Evolutionary conservation across 2,888 invertebrate genomes (phyloP).

Genomic region (Fissipunctia ypsillon): DNA sequence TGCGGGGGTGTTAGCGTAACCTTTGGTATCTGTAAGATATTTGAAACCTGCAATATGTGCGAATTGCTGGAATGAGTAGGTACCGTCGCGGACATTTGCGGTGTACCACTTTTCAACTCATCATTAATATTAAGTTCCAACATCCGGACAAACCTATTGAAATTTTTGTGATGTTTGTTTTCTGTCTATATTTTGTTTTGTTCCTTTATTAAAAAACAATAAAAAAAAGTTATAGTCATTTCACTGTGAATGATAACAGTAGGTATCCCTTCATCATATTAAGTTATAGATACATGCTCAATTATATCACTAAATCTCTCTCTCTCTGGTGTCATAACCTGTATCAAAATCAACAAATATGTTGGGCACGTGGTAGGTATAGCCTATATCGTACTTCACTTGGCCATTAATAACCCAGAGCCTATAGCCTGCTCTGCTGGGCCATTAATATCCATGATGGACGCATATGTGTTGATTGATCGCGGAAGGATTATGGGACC

Average conservation of each 20-base stretch:
- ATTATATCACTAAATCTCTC: neutral
- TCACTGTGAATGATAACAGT: neutral
- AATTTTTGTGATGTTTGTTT: no score
- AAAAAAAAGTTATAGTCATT: no score
- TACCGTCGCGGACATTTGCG: no score
- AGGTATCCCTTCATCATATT: neutral
- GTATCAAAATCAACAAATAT: neutral
- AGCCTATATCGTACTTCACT: neutral
- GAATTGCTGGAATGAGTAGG: neutral
- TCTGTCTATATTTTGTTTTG: no score
- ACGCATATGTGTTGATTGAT: conserved; percentile 30
- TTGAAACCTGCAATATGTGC: neutral
- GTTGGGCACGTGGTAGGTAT: neutral
- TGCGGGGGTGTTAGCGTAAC: neutral
- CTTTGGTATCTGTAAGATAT: no score
- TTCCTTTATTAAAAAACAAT: no score
- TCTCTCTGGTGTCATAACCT: neutral
- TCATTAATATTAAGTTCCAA: no score
- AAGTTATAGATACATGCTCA: neutral
- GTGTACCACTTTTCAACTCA: no score
- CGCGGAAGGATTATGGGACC: conserved; percentile 6
- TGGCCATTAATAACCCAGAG: conserved; percentile 2
- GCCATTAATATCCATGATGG: conserved; percentile 25
- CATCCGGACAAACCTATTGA: no score
- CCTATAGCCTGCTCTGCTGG: neutral